phyloP scores from a whole-genome alignment of 2,797 vertebrate species.

The Okamejei kenojei region DNA sequence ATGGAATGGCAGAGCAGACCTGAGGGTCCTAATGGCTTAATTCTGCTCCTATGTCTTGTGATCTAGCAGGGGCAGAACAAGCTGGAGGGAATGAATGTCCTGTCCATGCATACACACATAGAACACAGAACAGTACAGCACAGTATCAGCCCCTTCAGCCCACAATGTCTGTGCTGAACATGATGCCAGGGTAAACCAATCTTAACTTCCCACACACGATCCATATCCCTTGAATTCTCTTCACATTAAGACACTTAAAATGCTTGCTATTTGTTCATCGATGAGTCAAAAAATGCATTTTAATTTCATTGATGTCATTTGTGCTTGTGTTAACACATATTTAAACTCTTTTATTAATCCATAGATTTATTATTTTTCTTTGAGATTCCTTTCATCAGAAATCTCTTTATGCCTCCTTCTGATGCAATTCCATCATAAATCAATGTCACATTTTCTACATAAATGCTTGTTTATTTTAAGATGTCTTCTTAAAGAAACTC shows the following conservation, averaged over 20 bases:
- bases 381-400: not conserved
- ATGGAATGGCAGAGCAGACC: too few relatives aligned
- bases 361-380: not conserved
- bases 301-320: not conserved
- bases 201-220: too few relatives aligned
- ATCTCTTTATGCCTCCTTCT: not conserved
- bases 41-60: too few relatives aligned
- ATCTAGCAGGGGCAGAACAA: not conserved
- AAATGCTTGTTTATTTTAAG: not conserved
- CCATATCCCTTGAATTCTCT: too few relatives aligned
- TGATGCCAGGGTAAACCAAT: too few relatives aligned
- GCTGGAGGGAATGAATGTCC: not conserved
- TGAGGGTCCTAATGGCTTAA: too few relatives aligned
- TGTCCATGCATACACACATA: not conserved
- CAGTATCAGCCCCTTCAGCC: too few relatives aligned
- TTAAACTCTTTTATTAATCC: not conserved
- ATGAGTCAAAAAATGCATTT: not conserved
- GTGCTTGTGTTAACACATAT: not conserved
- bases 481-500: not conserved
- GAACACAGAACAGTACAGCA: too few relatives aligned
- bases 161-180: too few relatives aligned
- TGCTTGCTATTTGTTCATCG: not conserved
- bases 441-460: not conserved
- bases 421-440: not conserved
- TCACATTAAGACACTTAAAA: too few relatives aligned